Evolutionary conservation across 92 coral and sea anemone species (phyloP), one percentile per base, ranked within the genome.

Genomic region (Micromussa lordhowensis): DNA sequence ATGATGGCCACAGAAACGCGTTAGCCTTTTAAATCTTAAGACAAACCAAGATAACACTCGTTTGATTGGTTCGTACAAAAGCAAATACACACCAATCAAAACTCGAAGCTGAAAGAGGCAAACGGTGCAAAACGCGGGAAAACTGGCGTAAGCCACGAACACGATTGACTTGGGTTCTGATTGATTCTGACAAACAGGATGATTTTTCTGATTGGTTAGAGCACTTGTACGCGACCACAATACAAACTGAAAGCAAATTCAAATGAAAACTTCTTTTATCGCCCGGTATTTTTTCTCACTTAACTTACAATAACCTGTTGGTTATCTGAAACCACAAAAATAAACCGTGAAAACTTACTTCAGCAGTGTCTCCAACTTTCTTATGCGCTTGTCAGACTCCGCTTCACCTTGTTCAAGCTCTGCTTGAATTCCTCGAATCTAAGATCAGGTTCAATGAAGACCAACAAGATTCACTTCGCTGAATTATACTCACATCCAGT

Each of bases 351-450:
- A 48, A 36, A 71, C 96, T 76, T 38, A 97, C 99, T 94, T 95
- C 26, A 97, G 78, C 18, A 90, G 68, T 28, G 89, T 77, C 76
- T 97, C 97, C 70, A 95, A 84, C 87, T 97, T 95, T 83, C 96
- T 71, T 24, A 91, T 90, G 14, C 96, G 96, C 71, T 93, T 93
- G 80, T 94, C 96, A 54, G 91, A 88, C 82, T 97, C 98, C 5
- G 87, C 90, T 32, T 92, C 95, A 32, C 95, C 96, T 74, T 97
- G 98, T 26, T 94, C 93, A 64, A 97, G 93, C 81, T 97, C 99
- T 16, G 95, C 93, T 79, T 96, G 97, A 53, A 94, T 36, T 48
- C 94, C 95, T 30, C 97, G 96, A 64, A 96, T 75, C 99, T 87
- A 21, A 30, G 53, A 40, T 40, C 48, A 36, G 84, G 22, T 29